Percentiles rank a stretch among this genome's conserved stretches.
phyloP scores from a whole-genome alignment of 2,888 invertebrate genomes.

The Nesidiocoris tenuis region DNA sequence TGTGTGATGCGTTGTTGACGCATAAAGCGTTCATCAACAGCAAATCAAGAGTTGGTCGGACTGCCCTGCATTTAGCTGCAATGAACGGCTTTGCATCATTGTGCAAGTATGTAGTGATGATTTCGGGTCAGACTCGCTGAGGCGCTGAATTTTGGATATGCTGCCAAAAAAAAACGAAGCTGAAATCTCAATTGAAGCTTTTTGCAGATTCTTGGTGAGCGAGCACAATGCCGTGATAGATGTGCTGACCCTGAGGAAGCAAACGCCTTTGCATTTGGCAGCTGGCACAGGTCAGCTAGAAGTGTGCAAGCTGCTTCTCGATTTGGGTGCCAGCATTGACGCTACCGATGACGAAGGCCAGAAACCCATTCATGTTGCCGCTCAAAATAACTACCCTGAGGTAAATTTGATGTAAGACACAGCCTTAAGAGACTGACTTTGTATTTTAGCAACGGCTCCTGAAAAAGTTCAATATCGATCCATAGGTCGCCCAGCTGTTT shows the following conservation, averaged over 20 bases:
- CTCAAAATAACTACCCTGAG: slow-evolving; percentile 90
- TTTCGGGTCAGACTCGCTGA: too few species aligned
- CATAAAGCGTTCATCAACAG: slow-evolving; percentile 99
- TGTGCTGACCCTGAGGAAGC: slow-evolving; percentile 90
- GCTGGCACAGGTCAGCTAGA: slow-evolving; percentile 95
- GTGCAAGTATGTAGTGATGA: slow-evolving; percentile 56
- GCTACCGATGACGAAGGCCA: slow-evolving; percentile 95
- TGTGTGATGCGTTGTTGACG: slow-evolving; percentile 83
- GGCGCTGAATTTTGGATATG: too few species aligned
- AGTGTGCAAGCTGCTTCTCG: slow-evolving; percentile 87
- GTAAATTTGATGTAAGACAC: slow-evolving; percentile 1
- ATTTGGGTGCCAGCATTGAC: slow-evolving; percentile 91
- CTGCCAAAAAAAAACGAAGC: too few species aligned
- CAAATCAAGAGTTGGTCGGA: slow-evolving; percentile 93
- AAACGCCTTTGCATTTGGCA: slow-evolving; percentile 95
- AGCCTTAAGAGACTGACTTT: background rate
- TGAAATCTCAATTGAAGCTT: background rate
- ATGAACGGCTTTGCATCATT: slow-evolving; percentile 91
- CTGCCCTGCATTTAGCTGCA: slow-evolving; percentile 94
- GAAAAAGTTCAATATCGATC: slow-evolving; percentile 56
- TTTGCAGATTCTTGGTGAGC: slow-evolving; percentile 83
- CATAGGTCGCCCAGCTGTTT: slow-evolving; percentile 91
- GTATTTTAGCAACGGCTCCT: background rate
- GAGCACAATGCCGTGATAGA: slow-evolving; percentile 95
- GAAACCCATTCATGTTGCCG: slow-evolving; percentile 95